Conservation (phyloP, 1,140 invertebrate species). For the Zaprionus davidi region DNA sequence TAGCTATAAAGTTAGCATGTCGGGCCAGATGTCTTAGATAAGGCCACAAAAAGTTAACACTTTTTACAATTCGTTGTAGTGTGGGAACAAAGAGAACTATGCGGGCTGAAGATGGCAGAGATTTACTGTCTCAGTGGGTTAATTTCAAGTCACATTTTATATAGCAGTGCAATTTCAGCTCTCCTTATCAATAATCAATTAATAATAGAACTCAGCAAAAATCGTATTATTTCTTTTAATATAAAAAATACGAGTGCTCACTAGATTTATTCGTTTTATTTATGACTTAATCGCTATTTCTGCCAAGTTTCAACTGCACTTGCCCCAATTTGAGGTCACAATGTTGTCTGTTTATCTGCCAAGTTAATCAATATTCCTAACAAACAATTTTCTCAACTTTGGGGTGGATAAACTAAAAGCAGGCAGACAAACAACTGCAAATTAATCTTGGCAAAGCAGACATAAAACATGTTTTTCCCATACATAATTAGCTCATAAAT, state of each 20-base stretch:
- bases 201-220: not conserved
- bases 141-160: no score
- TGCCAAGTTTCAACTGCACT: not conserved
- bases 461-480: slow-evolving; percentile 73
- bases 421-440: slow-evolving; percentile 26
- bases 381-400: slow-evolving; percentile 20
- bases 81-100: not conserved
- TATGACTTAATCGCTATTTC: slow-evolving; percentile 2
- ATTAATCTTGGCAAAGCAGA: slow-evolving; percentile 38
- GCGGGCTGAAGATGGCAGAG: not conserved
- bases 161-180: no score
- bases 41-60: not conserved
- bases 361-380: slow-evolving; percentile 59
- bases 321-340: not conserved
- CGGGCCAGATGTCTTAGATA: not conserved
- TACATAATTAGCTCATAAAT: slow-evolving; percentile 75
- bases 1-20: slow-evolving; percentile 26
- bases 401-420: slow-evolving; percentile 37
- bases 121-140: not conserved
- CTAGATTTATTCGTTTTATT: not conserved
- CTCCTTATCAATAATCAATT: not conserved
- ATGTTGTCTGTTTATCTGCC: not conserved
- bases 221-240: not conserved
- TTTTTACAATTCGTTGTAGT: not conserved
- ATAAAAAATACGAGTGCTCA: not conserved